Conservation (phyloP, 2,797 vertebrate genomes). For the Acrocephalus scirpaceus region DNA sequence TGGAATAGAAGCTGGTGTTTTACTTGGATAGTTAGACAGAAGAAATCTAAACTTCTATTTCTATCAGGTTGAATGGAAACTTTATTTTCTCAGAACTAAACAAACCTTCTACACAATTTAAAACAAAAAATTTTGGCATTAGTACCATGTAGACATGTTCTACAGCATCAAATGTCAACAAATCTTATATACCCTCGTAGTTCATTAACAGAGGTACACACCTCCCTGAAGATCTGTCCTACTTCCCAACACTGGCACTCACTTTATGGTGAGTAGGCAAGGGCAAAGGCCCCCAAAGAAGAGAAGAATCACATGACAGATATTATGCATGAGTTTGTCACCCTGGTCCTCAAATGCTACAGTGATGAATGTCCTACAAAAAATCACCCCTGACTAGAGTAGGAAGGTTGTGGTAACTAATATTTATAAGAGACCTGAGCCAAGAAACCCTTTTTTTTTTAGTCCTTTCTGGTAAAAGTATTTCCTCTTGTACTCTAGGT, state of each 20-base stretch:
- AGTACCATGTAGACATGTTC: not conserved
- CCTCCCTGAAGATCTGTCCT: not conserved
- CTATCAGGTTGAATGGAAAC: slow-evolving; percentile 4
- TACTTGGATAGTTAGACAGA: not conserved
- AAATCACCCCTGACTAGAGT: not conserved
- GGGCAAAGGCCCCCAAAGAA: not conserved
- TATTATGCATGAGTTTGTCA: not conserved
- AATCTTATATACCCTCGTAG: not conserved
- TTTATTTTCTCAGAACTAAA: not conserved
- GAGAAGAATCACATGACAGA: not conserved
- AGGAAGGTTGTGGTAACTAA: not conserved
- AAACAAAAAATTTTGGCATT: slow-evolving; percentile 6
- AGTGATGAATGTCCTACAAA: not conserved
- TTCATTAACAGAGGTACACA: not conserved
- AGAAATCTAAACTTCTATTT: slow-evolving; percentile 16
- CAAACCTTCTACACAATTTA: slow-evolving; percentile 4
- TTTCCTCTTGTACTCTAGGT: not conserved
- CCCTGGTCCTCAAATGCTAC: not conserved
- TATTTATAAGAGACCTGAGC: not conserved
- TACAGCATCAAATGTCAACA: not conserved
- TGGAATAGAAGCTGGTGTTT: not conserved
- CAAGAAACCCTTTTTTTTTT: not conserved
- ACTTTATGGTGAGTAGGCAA: not conserved
- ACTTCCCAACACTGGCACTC: not conserved
- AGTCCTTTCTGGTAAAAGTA: not conserved